Evolutionary conservation across 2,113 vertebrate genomes (phyloP).

Genomic region (Calidris pygmaea): DNA sequence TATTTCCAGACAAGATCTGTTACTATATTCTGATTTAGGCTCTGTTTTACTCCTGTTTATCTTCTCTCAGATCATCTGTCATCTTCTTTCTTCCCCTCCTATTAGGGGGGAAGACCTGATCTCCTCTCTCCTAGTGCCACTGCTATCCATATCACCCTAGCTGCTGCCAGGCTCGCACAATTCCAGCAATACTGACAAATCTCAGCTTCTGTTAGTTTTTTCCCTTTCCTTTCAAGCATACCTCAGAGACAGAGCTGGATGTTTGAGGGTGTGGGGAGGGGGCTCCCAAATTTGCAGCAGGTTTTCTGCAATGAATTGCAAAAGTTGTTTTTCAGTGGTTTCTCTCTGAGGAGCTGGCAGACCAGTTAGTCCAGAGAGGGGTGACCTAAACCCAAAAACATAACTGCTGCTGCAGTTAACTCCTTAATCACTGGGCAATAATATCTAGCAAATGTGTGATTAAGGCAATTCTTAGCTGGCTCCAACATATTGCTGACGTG

Average conservation of each 20-base stretch:
- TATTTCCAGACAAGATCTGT: background rate
- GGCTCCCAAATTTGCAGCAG: background rate
- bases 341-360: background rate
- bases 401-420: background rate
- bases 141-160: background rate
- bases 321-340: background rate
- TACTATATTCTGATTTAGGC: background rate
- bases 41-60: background rate
- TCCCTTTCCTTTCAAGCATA: background rate
- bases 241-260: background rate
- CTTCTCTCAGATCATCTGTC: background rate
- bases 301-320: background rate
- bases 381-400: background rate
- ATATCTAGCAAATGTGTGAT: background rate
- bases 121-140: background rate
- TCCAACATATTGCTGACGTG: background rate
- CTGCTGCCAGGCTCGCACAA: background rate
- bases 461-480: background rate
- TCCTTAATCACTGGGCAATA: background rate
- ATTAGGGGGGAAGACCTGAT: background rate
- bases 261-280: background rate
- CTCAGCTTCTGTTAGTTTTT: background rate
- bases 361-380: background rate
- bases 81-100: background rate
- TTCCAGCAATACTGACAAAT: background rate